These are phyloP conservation scores for Panonychus citri DNA, from an alignment of 1,140 invertebrate species.

Conservation along the genomic window DNA sequence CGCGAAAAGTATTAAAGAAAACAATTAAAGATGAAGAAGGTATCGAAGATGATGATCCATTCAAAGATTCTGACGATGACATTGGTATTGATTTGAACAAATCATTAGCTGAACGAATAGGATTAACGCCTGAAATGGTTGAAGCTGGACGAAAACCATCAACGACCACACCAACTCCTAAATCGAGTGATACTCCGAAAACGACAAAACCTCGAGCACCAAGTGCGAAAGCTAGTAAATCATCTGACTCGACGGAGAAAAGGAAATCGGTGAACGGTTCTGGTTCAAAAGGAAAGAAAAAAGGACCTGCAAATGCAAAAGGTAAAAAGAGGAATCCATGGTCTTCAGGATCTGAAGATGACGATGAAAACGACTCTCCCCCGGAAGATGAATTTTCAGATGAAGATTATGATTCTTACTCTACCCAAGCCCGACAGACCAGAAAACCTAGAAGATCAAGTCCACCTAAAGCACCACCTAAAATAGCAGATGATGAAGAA, in stretches of 20 bases:
- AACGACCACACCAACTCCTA: not conserved
- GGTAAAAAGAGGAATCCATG: not conserved
- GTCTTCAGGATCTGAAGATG: not conserved
- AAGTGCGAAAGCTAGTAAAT: not conserved
- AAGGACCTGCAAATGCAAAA: not conserved
- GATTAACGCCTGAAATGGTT: slow-evolving; percentile 10
- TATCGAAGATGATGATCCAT: not conserved
- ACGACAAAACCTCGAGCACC: not conserved
- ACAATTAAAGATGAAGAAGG: slow-evolving; percentile 9
- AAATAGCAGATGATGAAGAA: not conserved
- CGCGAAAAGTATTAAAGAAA: slow-evolving; percentile 2
- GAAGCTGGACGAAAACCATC: slow-evolving; percentile 19
- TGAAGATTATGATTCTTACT: not conserved
- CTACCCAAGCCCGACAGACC: not conserved
- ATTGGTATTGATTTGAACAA: not conserved
- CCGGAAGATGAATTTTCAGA: not conserved
- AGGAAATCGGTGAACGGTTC: not conserved
- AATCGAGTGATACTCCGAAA: not conserved
- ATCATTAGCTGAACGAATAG: slow-evolving; percentile 7
- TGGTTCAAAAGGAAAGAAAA: not conserved
- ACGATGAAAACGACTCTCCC: not conserved
- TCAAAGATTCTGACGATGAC: not conserved
- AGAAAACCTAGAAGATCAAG: not conserved
- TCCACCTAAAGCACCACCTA: not conserved
- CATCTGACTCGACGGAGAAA: not conserved